phyloP scores from a whole-genome alignment of 2,888 invertebrate species.

The Hydropsyche betteni region DNA sequence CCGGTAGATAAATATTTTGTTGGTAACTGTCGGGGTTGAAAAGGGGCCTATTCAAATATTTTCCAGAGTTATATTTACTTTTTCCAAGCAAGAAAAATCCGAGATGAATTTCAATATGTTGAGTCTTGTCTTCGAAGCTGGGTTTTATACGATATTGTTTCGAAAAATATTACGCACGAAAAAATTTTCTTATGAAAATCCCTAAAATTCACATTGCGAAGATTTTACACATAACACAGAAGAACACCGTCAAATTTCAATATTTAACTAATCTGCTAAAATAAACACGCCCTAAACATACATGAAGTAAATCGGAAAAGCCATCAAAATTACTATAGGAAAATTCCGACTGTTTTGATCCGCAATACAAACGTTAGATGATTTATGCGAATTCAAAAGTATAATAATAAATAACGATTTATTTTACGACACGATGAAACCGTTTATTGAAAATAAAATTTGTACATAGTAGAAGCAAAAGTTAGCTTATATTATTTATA shows the following conservation, averaged over 20 bases:
- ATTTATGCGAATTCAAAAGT: not conserved
- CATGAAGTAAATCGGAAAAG: constrained; percentile 29
- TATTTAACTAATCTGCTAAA: constrained; percentile 35
- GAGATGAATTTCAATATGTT: constrained; percentile 11
- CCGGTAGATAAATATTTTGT: constrained; percentile 35
- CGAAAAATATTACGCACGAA: too few species aligned
- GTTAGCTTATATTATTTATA: too few species aligned
- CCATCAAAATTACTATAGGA: constrained; percentile 28
- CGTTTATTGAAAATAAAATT: too few species aligned
- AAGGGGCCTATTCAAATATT: constrained; percentile 37
- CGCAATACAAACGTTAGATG: not conserved
- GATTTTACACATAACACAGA: too few species aligned
- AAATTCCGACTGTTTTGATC: constrained; percentile 20
- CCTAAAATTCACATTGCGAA: too few species aligned
- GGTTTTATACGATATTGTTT: too few species aligned
- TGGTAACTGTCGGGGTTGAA: constrained; percentile 6
- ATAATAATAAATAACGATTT: too few species aligned
- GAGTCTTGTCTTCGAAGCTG: too few species aligned
- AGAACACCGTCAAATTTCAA: not conserved
- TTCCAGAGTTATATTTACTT: constrained; percentile 28
- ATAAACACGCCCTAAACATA: constrained; percentile 37
- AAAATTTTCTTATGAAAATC: too few species aligned
- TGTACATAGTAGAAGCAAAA: too few species aligned
- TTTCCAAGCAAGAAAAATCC: constrained; percentile 12
- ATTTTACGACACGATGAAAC: too few species aligned